Base-by-base conservation (phyloP, 1,140 invertebrate genomes). In the Zaprionus nigranus region DNA sequence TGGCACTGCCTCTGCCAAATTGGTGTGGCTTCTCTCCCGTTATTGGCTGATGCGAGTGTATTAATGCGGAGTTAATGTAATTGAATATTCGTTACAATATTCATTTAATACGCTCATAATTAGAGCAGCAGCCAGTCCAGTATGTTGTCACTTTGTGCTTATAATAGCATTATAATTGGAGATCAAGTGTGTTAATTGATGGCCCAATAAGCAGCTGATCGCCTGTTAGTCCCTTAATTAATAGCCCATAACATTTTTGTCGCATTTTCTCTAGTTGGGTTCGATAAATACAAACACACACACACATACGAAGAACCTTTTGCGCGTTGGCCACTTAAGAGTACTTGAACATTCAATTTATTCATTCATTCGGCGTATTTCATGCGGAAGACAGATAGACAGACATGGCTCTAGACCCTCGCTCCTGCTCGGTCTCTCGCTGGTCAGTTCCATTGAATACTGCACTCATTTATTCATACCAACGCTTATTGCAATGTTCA, bases 401-500 rank as follows among this genome's bases (percentile, higher is more conserved):
- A 24, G 46, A 24, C 17, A 51, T 24, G n/a, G 11, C 46, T 51
- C 11, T 20, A 46, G n/a, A 17, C n/a, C 30, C 38, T 40, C 11
- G 36, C 36, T 38, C 11, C 2, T 9, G n/a, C 20, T 22, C 20
- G 20, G 20, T 1, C 20, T 22, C 20, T 61, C 28, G 43, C 67
- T 57, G 51, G 51, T 26, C 67, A 69, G 43, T 34, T 61, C 56
- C 75, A 70, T 64, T 85, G 71, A 70, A 69, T 64, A 74, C 74
- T 78, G 65, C 81, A 76, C 85, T 90, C 85, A 84, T 79, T 87
- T 87, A 87, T 87, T 87, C 84, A 87, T 88, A 90, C 78, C 85
- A 90, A 85, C 81, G 84, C 84, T 87, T 90, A 87, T 90, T 87
- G 84, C 84, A 90, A 88, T 87, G 84, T 88, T 87, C 84, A 87